Conservation (phyloP, 2,113 vertebrate genomes). For the Aramus guarauna region DNA sequence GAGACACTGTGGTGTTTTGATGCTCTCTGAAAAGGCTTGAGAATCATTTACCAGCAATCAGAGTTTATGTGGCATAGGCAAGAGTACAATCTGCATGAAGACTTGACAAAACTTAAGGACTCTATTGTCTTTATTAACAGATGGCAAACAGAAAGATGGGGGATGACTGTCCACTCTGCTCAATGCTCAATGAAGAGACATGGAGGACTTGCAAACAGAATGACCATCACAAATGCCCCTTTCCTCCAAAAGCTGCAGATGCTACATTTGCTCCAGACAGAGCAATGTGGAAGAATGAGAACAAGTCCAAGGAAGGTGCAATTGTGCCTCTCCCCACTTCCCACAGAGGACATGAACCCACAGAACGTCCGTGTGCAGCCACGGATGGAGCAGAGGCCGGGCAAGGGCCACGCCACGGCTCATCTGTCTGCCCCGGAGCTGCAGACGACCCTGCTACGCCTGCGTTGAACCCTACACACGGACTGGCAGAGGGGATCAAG, state of each 20-base stretch:
- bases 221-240: neutral
- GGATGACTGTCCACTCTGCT: neutral
- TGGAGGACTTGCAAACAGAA: neutral
- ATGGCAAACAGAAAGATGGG: neutral
- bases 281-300: neutral
- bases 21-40: neutral
- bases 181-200: neutral
- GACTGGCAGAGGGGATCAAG: neutral
- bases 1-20: neutral
- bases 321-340: neutral
- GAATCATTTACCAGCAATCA: neutral
- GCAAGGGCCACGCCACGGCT: neutral
- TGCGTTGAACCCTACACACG: neutral
- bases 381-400: neutral
- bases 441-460: neutral
- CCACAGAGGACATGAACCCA: neutral
- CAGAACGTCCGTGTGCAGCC: neutral
- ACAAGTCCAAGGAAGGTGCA: neutral
- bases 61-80: neutral
- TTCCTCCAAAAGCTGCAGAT: neutral
- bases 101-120: neutral
- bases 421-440: neutral
- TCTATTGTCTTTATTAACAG: neutral
- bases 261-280: neutral
- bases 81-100: neutral